These are phyloP conservation scores for Gnatocerus cornutus DNA, from an alignment of 2,888 invertebrate genomes.

Conservation along the genomic window DNA sequence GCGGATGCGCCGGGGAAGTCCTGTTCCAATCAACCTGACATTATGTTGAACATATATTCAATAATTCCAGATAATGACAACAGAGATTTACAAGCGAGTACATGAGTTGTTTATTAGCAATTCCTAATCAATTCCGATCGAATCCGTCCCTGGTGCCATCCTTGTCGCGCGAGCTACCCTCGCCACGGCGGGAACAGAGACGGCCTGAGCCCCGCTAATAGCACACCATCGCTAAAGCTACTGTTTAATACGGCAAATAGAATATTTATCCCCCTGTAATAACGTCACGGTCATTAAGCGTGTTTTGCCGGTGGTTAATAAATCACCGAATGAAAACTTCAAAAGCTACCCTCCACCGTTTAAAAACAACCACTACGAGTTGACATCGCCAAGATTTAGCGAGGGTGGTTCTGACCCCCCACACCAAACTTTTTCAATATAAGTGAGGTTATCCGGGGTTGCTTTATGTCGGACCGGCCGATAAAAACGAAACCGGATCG, in stretches of 20 bases:
- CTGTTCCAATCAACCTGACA: background rate
- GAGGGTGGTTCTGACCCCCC: constrained; percentile 1
- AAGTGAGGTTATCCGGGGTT: constrained; percentile 43
- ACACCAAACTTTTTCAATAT: constrained; percentile 42
- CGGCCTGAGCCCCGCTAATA: background rate
- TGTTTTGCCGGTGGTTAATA: constrained; percentile 41
- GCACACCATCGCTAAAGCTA: constrained; percentile 36
- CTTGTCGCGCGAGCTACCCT: background rate
- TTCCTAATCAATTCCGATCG: background rate
- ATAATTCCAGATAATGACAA: constrained; percentile 13
- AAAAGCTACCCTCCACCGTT: background rate
- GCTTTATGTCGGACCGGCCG: constrained; percentile 37
- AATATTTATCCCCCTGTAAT: constrained; percentile 43
- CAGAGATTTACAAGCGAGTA: no score
- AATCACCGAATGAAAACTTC: constrained; percentile 41
- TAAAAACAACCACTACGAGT: constrained; percentile 2
- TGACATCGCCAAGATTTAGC: constrained; percentile 37
- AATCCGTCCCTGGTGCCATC: background rate
- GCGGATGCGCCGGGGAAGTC: no score
- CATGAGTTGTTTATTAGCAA: constrained; percentile 42
- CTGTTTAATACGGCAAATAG: constrained; percentile 42
- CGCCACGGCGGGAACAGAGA: constrained; percentile 9
- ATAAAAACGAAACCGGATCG: constrained; percentile 42
- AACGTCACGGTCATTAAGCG: constrained; percentile 45
- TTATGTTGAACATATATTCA: background rate